Evolutionary conservation across 2,888 invertebrate genomes (phyloP).

Genomic region (Callyntrura guangdongensis): DNA sequence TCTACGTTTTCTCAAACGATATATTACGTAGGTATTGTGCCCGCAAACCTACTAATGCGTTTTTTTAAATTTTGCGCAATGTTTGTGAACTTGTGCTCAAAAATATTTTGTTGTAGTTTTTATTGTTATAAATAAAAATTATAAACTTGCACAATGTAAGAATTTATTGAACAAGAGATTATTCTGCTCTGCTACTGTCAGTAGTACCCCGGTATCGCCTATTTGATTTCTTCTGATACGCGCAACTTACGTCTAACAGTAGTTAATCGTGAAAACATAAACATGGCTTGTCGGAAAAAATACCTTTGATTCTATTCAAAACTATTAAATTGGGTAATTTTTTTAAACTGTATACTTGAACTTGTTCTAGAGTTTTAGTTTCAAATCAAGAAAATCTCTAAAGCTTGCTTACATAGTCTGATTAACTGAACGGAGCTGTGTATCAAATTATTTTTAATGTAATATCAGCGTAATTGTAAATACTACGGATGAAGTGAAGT

Average conservation of each 20-base stretch:
- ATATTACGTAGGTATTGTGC: not conserved
- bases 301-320: not conserved
- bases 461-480: not conserved
- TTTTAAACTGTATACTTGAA: not conserved
- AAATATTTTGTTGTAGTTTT: too few relatives aligned
- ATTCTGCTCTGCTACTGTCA: too few relatives aligned
- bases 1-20: not conserved
- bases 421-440: not conserved
- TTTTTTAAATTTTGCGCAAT: too few relatives aligned
- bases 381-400: not conserved
- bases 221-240: not conserved
- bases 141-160: too few relatives aligned
- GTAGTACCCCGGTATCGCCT: too few relatives aligned
- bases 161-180: too few relatives aligned
- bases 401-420: constrained; percentile 33
- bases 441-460: constrained; percentile 5
- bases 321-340: not conserved
- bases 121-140: too few relatives aligned
- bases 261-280: constrained; percentile 3
- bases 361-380: not conserved
- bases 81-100: too few relatives aligned
- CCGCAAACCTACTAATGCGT: constrained; percentile 16
- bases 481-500: too few relatives aligned
- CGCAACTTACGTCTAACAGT: not conserved
- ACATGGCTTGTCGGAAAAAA: not conserved